Evolutionary conservation across 1,140 invertebrate genomes (phyloP), one percentile per base, ranked within the genome.

Genomic region (Sinella curviseta): DNA sequence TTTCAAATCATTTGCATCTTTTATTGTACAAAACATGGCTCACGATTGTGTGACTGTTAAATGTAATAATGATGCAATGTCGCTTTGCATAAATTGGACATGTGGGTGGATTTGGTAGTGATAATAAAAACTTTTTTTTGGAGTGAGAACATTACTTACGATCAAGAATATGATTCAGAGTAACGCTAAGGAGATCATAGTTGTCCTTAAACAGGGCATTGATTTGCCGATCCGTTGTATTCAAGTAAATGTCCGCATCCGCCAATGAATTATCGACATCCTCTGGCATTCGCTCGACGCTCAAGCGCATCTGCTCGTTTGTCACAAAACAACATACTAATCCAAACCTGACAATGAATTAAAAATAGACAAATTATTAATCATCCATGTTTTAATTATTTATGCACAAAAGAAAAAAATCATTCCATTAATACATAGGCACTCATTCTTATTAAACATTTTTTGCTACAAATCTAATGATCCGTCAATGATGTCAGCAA

Each of bases 271-370:
- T 81, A 74, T 81, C 79, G 28, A 81, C 78, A 30, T 81, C 78
- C 24, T 74, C 24, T 12, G 82, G 82, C 73, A 80, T 74, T 14
- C 77, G 55, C 33, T 77, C 74, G 17, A 83, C 77, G 33, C 39
- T 78, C 12, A 8, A 31, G 33, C 67, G 74, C 76, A 83, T 77
- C 57, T 78, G 78, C 55, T 83, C 80, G 60, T 81, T 83, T 54
- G 82, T 83, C 74, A 83, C 82, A 74, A 80, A 81, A 35, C 82
- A 83, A 67, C 82, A 81, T 3, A 83, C 82, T 14, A 83, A 78
- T 60, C 82, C 82, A 76, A 83, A 83, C 77, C 82, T 83, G 48
- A 33, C 74, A 36, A 8, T 17, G 28, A 30, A 14, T 60, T 60
- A n/a, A 60, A n/a, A 4, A 60, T 48, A 48, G 20, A 48, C 39